Conservation (phyloP, 2,888 invertebrate genomes). For the Empis livida region DNA sequence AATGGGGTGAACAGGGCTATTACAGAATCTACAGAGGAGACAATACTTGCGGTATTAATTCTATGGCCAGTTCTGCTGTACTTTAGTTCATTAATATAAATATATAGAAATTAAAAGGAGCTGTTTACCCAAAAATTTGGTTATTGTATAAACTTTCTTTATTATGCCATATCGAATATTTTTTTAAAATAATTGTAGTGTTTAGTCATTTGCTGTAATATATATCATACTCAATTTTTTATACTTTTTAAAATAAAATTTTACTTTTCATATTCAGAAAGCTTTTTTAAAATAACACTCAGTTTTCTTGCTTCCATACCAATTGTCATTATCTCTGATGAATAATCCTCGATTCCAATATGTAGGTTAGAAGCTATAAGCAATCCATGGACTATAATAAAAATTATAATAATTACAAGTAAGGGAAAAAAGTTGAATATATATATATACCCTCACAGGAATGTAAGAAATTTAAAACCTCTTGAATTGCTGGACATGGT, state of each 20-base stretch:
- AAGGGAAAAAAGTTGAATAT: background rate
- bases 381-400: conserved; percentile 26
- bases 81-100: conserved; percentile 38
- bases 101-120: background rate
- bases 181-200: no score
- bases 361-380: conserved; percentile 31
- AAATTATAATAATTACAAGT: background rate
- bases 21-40: conserved; percentile 89
- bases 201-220: no score
- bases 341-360: conserved; percentile 25
- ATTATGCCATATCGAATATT: no score
- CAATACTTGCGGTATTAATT: conserved; percentile 83
- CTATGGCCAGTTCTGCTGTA: conserved; percentile 78
- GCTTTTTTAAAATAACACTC: conserved; percentile 26
- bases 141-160: background rate
- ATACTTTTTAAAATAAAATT: background rate
- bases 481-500: conserved; percentile 65
- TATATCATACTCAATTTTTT: background rate
- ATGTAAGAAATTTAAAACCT: conserved; percentile 72
- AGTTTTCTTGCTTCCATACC: conserved; percentile 34
- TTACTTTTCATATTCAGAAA: conserved; percentile 31
- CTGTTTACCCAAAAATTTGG: background rate
- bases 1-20: conserved; percentile 92
- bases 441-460: conserved; percentile 56
- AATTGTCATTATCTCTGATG: conserved; percentile 30